Conservation (phyloP, 2,797 vertebrate genomes). For the Chelonia mydas region DNA sequence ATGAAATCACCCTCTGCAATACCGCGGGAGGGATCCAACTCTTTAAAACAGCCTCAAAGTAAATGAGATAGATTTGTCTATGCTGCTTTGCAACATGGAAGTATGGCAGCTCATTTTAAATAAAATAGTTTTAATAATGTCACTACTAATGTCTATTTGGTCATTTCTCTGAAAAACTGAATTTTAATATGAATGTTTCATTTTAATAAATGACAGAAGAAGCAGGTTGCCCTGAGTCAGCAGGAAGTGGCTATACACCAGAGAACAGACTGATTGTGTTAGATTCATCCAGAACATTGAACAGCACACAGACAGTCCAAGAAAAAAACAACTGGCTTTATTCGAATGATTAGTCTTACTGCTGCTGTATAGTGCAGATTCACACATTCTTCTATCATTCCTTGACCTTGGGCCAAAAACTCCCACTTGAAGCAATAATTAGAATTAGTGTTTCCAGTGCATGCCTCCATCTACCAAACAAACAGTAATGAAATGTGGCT, state of each 20-base stretch:
- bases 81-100: constrained; percentile 66
- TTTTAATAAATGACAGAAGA: constrained; percentile 87
- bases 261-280: constrained; percentile 88
- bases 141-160: constrained; percentile 78
- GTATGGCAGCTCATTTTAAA: constrained; percentile 78
- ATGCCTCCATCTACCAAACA: constrained; percentile 82
- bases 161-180: constrained; percentile 76
- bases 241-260: constrained; percentile 86
- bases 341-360: constrained; percentile 88
- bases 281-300: constrained; percentile 87
- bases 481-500: constrained; percentile 77
- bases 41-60: constrained; percentile 64
- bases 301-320: constrained; percentile 80
- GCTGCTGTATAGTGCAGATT: constrained; percentile 81
- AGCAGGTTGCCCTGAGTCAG: constrained; percentile 85
- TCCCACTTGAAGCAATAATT: constrained; percentile 87
- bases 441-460: constrained; percentile 85
- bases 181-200: constrained; percentile 81
- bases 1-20: constrained; percentile 68
- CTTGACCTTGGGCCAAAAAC: constrained; percentile 86
- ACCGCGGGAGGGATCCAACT: constrained; percentile 54
- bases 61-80: constrained; percentile 77
- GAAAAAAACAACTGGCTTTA: constrained; percentile 81
- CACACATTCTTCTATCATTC: constrained; percentile 88
- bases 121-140: constrained; percentile 79